phyloP scores from a whole-genome alignment of 2,888 invertebrate species.

The Sceliomorpha sp. region DNA sequence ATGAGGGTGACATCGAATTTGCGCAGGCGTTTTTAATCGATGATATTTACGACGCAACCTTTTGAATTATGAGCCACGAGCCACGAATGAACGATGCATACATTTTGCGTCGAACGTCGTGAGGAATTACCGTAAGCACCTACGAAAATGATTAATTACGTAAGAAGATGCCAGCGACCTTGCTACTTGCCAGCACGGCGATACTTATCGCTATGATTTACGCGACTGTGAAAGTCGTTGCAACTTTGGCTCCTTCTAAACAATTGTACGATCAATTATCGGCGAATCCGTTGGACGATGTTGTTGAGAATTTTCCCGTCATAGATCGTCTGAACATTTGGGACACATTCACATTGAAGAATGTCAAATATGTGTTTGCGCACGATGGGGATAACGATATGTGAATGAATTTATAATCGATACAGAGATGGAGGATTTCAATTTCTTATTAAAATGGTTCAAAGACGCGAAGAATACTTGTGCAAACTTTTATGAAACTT shows the following conservation, averaged over 20 bases:
- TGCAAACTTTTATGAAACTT: too few species aligned
- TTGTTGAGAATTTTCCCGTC: conserved; percentile 22
- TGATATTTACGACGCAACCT: conserved; percentile 28
- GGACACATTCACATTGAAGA: too few species aligned
- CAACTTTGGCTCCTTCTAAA: not conserved
- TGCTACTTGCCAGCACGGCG: conserved; percentile 32
- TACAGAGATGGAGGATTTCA: too few species aligned
- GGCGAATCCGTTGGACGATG: conserved; percentile 12
- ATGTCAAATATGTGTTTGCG: too few species aligned
- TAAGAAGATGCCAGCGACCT: conserved; percentile 31
- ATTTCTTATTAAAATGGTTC: too few species aligned
- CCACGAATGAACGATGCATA: conserved; percentile 25
- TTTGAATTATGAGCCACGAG: conserved; percentile 49
- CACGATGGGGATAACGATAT: too few species aligned
- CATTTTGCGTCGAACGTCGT: conserved; percentile 36
- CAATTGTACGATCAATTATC: conserved; percentile 19
- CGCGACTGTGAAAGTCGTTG: conserved; percentile 18
- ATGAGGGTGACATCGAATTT: conserved; percentile 47
- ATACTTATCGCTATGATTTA: conserved; percentile 42
- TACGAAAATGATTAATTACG: conserved; percentile 52
- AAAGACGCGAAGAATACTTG: too few species aligned
- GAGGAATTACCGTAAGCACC: conserved; percentile 41
- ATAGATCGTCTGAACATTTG: too few species aligned
- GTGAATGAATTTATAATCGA: too few species aligned
- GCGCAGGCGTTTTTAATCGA: conserved; percentile 27